Conservation (phyloP, 2,888 invertebrate genomes). For the Lasius fuliginosus region DNA sequence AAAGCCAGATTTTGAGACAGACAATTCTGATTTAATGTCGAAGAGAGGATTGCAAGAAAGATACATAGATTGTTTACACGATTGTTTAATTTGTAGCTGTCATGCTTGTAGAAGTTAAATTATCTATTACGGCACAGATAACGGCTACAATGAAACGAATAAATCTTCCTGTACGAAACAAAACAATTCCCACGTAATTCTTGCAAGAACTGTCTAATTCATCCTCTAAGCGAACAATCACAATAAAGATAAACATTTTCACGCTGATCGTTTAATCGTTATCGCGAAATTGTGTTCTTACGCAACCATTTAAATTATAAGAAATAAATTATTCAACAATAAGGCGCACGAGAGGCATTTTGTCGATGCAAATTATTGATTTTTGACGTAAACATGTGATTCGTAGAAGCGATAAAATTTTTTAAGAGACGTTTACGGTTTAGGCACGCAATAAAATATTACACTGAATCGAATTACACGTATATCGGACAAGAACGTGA, state of each 20-base stretch:
- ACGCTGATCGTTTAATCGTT: conserved; percentile 19
- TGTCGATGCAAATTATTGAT: not conserved
- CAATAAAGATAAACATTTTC: conserved; percentile 42
- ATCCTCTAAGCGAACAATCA: not conserved
- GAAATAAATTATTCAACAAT: not conserved
- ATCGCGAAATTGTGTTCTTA: conserved; percentile 32
- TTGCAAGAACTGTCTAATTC: conserved; percentile 32
- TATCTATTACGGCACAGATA: not conserved
- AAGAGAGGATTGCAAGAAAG: not conserved
- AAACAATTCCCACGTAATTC: conserved; percentile 41
- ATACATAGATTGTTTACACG: conserved; percentile 8
- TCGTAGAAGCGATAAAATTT: not conserved
- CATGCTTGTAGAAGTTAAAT: conserved; percentile 19
- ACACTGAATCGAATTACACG: not conserved
- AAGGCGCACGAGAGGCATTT: not conserved
- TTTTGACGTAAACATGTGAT: not conserved
- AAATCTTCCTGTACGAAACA: conserved; percentile 37
- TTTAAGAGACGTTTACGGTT: not conserved
- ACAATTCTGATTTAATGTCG: not conserved
- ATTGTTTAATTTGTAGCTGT: conserved; percentile 30
- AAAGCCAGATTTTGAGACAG: not conserved
- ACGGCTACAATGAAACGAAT: not conserved
- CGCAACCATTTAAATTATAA: conserved; percentile 24
- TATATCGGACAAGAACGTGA: not conserved
- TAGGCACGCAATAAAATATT: not conserved